Percentiles rank a stretch among this genome's conserved stretches.
phyloP scores from a whole-genome alignment of 2,113 vertebrate species.

The Eurystomus gularis region DNA sequence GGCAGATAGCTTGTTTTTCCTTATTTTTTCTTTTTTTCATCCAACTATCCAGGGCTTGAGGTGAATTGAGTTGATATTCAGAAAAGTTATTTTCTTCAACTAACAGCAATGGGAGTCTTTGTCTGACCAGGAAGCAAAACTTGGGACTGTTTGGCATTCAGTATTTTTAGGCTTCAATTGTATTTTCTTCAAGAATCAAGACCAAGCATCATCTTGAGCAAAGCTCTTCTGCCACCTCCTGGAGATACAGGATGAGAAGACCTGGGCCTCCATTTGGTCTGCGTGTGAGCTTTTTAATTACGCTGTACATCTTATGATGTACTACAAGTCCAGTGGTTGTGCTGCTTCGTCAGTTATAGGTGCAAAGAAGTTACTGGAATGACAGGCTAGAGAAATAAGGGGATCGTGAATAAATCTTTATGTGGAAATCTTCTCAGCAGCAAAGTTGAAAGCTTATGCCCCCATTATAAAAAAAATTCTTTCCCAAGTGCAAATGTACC shows the following conservation, averaged over 20 bases:
- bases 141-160: neutral
- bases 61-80: neutral
- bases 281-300: neutral
- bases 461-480: neutral
- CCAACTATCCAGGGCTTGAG: neutral
- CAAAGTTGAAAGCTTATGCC: neutral
- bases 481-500: neutral
- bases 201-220: neutral
- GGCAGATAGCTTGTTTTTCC: neutral
- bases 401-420: neutral
- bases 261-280: neutral
- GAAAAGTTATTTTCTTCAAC: neutral
- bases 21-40: too few species aligned
- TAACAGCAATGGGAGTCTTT: neutral
- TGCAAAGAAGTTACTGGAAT: neutral
- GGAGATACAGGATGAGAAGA: neutral
- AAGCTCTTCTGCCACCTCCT: slow-evolving; percentile 60
- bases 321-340: neutral
- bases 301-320: neutral
- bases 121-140: neutral
- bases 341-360: neutral
- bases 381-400: neutral
- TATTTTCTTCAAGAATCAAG: neutral
- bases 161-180: neutral
- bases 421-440: neutral